Evolutionary conservation across 2,113 vertebrate genomes (phyloP).

Genomic region (Festucalex cinctus): DNA sequence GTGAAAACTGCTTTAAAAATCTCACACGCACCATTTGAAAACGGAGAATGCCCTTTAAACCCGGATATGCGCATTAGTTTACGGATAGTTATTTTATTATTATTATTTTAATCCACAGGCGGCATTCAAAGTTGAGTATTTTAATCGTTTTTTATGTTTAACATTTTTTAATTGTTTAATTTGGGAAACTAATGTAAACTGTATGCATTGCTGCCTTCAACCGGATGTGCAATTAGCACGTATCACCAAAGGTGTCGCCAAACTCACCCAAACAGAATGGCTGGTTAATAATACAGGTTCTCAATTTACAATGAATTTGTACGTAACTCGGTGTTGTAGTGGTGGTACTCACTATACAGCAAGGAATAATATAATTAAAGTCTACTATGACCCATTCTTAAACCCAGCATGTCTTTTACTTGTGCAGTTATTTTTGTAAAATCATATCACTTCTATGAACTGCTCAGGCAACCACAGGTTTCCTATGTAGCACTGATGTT

Average conservation of each 20-base stretch:
- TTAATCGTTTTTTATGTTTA: neutral
- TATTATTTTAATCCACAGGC: neutral
- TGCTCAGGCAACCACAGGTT: too few relatives aligned
- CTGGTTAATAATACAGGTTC: neutral
- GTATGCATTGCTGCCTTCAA: too few relatives aligned
- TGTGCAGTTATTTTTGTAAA: too few relatives aligned
- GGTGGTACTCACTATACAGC: too few relatives aligned
- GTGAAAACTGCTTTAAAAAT: neutral
- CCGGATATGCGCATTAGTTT: neutral
- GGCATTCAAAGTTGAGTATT: neutral
- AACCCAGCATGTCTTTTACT: too few relatives aligned
- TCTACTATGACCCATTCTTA: too few relatives aligned
- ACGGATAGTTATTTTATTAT: neutral
- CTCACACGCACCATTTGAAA: neutral
- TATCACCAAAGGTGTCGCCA: slow-evolving; percentile 6
- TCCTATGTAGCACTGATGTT: neutral
- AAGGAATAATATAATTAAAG: too few relatives aligned
- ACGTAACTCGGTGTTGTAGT: neutral
- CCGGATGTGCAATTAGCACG: neutral
- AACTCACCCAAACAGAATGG: neutral
- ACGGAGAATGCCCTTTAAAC: neutral
- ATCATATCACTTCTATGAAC: too few relatives aligned
- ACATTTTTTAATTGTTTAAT: neutral
- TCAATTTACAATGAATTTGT: neutral
- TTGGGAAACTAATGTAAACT: neutral